phyloP scores from a whole-genome alignment of 1,140 invertebrate species.

The Bombus haemorrhoidalis region DNA sequence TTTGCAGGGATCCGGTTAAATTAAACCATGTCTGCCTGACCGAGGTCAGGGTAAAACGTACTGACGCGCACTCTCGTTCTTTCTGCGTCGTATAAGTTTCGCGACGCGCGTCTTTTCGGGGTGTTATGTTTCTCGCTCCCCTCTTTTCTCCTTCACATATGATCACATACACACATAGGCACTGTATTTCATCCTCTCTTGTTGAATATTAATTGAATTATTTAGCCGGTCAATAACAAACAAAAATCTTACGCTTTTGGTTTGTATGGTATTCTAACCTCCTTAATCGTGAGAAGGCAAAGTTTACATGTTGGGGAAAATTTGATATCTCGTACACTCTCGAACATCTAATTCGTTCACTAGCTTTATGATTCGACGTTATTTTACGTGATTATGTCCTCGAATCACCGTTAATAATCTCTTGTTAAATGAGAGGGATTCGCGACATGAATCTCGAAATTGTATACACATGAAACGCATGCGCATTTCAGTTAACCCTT shows the following conservation, averaged over 20 bases:
- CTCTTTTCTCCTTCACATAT: constrained; percentile 8
- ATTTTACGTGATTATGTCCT: not conserved
- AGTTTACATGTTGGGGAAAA: not conserved
- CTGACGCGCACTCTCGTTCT: constrained; percentile 61
- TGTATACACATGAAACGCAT: constrained; percentile 17
- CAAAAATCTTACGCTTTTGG: not conserved
- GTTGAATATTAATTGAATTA: not conserved
- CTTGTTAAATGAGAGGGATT: not conserved
- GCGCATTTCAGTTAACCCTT: constrained; percentile 23
- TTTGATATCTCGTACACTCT: not conserved
- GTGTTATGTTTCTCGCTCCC: constrained; percentile 38
- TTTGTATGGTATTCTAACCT: constrained; percentile 18
- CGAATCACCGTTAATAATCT: not conserved
- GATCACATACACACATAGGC: not conserved
- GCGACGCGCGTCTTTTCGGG: constrained; percentile 24
- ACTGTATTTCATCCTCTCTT: not conserved
- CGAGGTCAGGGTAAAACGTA: constrained; percentile 73
- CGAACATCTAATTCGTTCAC: no score
- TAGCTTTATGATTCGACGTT: not conserved
- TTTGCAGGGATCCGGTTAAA: constrained; percentile 66
- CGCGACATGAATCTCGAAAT: not conserved
- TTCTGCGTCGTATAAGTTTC: constrained; percentile 47
- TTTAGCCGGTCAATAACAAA: not conserved
- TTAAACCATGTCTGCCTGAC: constrained; percentile 69
- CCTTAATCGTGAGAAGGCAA: not conserved